Percentiles rank a stretch among this genome's conserved stretches.
phyloP scores from a whole-genome alignment of 2,113 vertebrate genomes.

The Erpornis zantholeuca region DNA sequence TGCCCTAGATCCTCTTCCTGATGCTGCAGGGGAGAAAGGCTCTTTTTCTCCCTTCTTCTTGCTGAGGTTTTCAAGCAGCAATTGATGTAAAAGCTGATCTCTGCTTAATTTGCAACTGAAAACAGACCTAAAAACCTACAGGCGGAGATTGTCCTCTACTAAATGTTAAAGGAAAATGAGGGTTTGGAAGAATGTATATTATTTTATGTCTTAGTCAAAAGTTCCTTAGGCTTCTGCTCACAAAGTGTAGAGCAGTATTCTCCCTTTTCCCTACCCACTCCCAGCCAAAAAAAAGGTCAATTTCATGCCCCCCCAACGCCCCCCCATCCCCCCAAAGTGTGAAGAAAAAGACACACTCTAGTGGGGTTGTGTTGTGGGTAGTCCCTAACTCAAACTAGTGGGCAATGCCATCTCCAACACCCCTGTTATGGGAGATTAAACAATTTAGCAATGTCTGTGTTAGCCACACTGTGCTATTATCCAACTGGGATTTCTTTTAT shows the following conservation, averaged over 20 bases:
- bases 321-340: fast-evolving
- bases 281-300: neutral
- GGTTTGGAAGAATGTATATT: neutral
- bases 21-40: neutral
- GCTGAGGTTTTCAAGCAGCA: neutral
- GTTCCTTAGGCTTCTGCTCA: neutral
- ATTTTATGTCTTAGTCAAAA: neutral
- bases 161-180: neutral
- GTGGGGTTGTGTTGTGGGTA: too few relatives aligned
- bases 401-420: neutral
- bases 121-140: neutral
- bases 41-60: neutral
- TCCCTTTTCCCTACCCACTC: too few relatives aligned
- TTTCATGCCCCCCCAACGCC: too few relatives aligned
- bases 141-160: neutral
- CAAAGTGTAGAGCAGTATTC: neutral
- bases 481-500: neutral
- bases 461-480: neutral
- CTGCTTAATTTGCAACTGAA: neutral
- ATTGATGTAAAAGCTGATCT: neutral
- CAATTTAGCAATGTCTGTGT: neutral
- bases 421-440: neutral
- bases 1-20: neutral
- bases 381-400: neutral
- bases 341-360: neutral